phyloP scores from a whole-genome alignment of 1,140 invertebrate species.

The Aporrectodea caliginosa region DNA sequence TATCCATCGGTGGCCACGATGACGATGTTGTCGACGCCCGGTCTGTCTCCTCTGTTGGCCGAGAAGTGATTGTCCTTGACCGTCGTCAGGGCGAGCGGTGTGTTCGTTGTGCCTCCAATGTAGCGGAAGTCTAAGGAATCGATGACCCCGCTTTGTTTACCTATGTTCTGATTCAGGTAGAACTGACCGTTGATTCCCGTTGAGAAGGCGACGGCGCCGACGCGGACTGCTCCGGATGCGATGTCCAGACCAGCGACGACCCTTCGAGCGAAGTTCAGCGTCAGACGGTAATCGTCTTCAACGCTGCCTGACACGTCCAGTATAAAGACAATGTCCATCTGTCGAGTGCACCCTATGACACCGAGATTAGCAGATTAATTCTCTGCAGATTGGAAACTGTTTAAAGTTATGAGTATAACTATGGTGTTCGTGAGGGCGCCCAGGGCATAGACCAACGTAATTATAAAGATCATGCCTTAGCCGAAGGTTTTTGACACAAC shows the following conservation, averaged over 20 bases:
- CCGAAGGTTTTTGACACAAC: too few relatives aligned
- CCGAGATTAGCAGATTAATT: too few relatives aligned
- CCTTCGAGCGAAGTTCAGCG: background rate
- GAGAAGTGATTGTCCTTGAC: background rate
- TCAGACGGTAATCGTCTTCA: background rate
- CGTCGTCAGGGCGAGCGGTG: background rate
- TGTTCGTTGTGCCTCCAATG: slow-evolving; percentile 14
- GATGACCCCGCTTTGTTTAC: background rate
- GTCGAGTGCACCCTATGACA: slow-evolving; percentile 6
- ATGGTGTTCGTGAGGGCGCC: too few relatives aligned
- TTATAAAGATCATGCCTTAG: too few relatives aligned
- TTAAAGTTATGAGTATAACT: too few relatives aligned
- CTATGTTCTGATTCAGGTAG: slow-evolving; percentile 5
- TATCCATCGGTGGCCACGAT: slow-evolving; percentile 48
- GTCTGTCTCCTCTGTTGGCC: slow-evolving; percentile 37
- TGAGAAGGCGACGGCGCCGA: slow-evolving; percentile 9
- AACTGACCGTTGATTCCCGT: background rate
- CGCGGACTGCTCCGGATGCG: background rate
- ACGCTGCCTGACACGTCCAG: slow-evolving; percentile 21
- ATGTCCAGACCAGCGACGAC: slow-evolving; percentile 6
- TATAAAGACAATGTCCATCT: slow-evolving; percentile 2
- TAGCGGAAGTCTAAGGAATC: slow-evolving; percentile 2
- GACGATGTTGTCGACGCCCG: slow-evolving; percentile 42
- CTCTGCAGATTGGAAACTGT: too few relatives aligned
- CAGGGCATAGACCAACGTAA: too few relatives aligned